A percentile compares a stretch with the other conserved stretches of the same genome.
Evolutionary conservation across 2,113 vertebrate species (phyloP).

Genomic region (Coturnix japonica): DNA sequence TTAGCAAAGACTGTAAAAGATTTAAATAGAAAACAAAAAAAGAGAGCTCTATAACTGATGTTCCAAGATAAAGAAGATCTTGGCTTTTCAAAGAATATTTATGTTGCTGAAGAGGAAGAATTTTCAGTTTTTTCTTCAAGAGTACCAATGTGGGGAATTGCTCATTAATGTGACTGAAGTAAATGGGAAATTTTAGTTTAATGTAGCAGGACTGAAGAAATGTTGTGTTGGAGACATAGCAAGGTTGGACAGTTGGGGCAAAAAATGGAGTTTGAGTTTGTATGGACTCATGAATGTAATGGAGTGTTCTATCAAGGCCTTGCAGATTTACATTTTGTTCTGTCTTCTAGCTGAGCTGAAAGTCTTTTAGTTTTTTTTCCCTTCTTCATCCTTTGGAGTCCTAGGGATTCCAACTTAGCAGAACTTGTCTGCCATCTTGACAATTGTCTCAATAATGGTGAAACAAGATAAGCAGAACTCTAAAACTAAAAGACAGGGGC

Average conservation of each 20-base stretch:
- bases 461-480: not conserved
- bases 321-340: not conserved
- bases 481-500: not conserved
- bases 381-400: not conserved
- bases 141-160: not conserved
- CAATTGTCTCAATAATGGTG: not conserved
- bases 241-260: not conserved
- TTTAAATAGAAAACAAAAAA: conserved; percentile 53
- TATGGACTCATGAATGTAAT: not conserved
- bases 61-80: not conserved
- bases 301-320: not conserved
- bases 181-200: not conserved
- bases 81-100: conserved; percentile 3
- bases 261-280: not conserved
- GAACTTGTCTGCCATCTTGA: not conserved
- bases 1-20: conserved; percentile 88
- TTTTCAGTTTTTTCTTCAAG: not conserved
- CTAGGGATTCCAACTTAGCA: not conserved
- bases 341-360: not conserved
- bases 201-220: not conserved
- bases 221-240: not conserved
- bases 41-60: not conserved
- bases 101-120: not conserved
- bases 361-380: not conserved
- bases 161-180: not conserved